Conservation (phyloP, 2,888 invertebrate species). For the Lepidocyrtinus sp. region DNA sequence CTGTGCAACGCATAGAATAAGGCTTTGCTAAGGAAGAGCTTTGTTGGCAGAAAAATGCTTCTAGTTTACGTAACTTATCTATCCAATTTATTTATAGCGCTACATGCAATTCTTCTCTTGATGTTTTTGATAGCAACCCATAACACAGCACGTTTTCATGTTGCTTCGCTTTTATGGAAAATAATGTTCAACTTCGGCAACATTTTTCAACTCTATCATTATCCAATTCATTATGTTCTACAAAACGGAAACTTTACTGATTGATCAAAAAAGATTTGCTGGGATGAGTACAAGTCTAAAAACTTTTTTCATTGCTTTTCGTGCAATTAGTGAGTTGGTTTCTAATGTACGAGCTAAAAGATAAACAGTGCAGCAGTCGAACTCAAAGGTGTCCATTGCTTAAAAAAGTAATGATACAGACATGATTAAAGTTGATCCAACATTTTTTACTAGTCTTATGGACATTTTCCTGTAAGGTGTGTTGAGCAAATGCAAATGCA, state of each 20-base stretch:
- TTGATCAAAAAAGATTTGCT: not conserved
- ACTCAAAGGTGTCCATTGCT: too few species aligned
- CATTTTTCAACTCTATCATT: slow-evolving; percentile 30
- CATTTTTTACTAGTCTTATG: too few species aligned
- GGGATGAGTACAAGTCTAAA: not conserved
- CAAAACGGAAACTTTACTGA: slow-evolving; percentile 7
- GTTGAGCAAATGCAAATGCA: too few species aligned
- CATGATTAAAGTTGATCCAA: too few species aligned
- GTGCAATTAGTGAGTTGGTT: not conserved
- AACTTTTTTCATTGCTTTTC: not conserved
- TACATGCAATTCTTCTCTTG: slow-evolving; percentile 9
- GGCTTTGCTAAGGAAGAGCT: too few species aligned
- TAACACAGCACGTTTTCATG: not conserved
- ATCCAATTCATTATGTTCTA: slow-evolving; percentile 7
- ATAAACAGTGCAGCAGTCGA: too few species aligned
- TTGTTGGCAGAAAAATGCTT: slow-evolving; percentile 2
- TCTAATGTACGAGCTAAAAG: too few species aligned
- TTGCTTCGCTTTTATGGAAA: slow-evolving; percentile 33
- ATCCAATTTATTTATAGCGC: slow-evolving; percentile 3
- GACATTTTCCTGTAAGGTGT: too few species aligned
- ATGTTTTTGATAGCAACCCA: slow-evolving; percentile 10
- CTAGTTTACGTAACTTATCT: slow-evolving; percentile 1
- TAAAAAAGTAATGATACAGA: too few species aligned
- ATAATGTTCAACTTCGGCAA: slow-evolving; percentile 61
- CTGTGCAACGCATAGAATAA: too few species aligned